phyloP scores from a whole-genome alignment of 2,888 invertebrate genomes.

The Panopea generosa region DNA sequence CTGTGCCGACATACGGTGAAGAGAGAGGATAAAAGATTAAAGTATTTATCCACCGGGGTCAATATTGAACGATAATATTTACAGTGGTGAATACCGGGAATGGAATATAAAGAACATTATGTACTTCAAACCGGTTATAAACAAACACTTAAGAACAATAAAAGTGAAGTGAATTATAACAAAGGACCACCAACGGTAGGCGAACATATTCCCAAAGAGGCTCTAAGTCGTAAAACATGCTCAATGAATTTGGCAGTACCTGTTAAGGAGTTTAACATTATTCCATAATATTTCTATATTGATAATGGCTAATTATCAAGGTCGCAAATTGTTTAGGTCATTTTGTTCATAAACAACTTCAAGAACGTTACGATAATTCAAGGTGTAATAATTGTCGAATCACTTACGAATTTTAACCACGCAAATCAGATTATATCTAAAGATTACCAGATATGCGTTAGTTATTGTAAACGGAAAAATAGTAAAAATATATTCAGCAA shows the following conservation, averaged over 20 bases:
- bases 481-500: too few relatives aligned
- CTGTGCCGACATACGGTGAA: too few relatives aligned
- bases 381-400: constrained; percentile 27
- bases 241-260: constrained; percentile 6
- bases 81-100: neutral
- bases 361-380: constrained; percentile 7
- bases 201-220: neutral
- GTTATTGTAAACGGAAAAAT: too few relatives aligned
- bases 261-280: neutral
- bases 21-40: too few relatives aligned
- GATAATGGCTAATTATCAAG: constrained; percentile 20
- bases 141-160: constrained; percentile 37
- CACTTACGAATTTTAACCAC: constrained; percentile 12
- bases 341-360: constrained; percentile 2
- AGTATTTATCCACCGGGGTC: too few relatives aligned
- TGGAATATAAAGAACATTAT: constrained; percentile 36
- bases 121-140: constrained; percentile 34
- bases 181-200: constrained; percentile 32
- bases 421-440: constrained; percentile 27
- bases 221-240: constrained; percentile 5
- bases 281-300: constrained; percentile 6
- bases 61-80: too few relatives aligned
- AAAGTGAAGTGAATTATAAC: constrained; percentile 13
- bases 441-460: constrained; percentile 6
- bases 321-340: neutral